A percentile compares a stretch with the other conserved stretches of the same genome.
phyloP scores from a whole-genome alignment of 1,140 invertebrate genomes.

The Sarcophaga bullata region DNA sequence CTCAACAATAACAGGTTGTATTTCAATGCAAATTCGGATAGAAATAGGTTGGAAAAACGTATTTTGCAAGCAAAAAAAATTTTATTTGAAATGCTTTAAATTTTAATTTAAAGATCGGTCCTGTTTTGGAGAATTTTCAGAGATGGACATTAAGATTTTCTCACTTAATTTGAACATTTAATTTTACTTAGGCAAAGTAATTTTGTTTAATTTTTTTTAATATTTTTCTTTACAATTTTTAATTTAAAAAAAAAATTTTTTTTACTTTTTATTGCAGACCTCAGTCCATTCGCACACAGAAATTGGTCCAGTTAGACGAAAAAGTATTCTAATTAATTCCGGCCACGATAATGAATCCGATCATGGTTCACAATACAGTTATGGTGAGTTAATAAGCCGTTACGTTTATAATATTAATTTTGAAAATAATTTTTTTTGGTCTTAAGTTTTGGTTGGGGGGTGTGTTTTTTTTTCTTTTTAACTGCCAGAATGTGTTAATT shows the following conservation, averaged over 20 bases:
- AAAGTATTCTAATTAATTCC: slow-evolving; percentile 69
- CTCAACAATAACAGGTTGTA: too few species aligned
- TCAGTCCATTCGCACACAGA: slow-evolving; percentile 62
- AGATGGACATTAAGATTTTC: background rate
- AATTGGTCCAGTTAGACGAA: slow-evolving; percentile 70
- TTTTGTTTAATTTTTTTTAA: background rate
- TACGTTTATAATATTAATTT: too few species aligned
- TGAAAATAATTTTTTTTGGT: too few species aligned
- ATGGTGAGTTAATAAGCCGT: slow-evolving; percentile 49
- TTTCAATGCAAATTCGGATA: too few species aligned
- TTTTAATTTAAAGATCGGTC: too few species aligned
- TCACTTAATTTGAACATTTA: too few species aligned
- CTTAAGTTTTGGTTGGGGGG: background rate
- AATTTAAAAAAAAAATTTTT: background rate
- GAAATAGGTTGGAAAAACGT: too few species aligned
- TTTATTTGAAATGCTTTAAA: too few species aligned
- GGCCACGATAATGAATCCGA: slow-evolving; percentile 61
- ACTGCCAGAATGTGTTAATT: too few species aligned
- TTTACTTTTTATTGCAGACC: slow-evolving; percentile 48
- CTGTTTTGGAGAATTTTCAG: too few species aligned
- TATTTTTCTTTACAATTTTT: background rate
- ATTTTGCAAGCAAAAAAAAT: too few species aligned
- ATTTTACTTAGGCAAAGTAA: background rate
- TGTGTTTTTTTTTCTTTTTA: too few species aligned
- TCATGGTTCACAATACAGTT: slow-evolving; percentile 58